Evolutionary conservation across 30 jellyfish, hydroid and myxozoan genomes (phyloP), one percentile per base, ranked within the genome.

Genomic region (Aurelia aurita): DNA sequence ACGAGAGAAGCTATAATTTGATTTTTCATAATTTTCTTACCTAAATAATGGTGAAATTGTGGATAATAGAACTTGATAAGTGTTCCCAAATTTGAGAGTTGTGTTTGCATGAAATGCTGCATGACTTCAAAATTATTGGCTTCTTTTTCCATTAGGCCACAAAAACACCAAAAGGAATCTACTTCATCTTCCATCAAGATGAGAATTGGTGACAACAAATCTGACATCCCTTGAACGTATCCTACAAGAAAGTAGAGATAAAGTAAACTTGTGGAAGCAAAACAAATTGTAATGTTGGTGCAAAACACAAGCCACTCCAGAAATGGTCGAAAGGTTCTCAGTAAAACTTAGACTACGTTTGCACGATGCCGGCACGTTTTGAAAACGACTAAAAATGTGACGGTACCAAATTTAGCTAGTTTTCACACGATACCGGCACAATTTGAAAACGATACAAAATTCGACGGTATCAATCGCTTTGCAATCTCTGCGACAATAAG

Each of bases 221-320:
- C 99, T 9, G 98, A 90, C 99, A 94, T 94, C 34, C 99, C 99
- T 84, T 94, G 99, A 0, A 94, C 99, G 57, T 94, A 94, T 3
- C 99, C 98, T 92, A 61, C 15, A 29, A 70, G 45, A 45, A 69
- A n/a, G 2, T 7, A 34, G 55, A 10, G 25, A 34, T 15, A 22
- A 16, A 21, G 23, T 27, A n/a, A n/a, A n/a, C n/a, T n/a, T n/a
- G n/a, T n/a, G n/a, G n/a, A n/a, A n/a, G n/a, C n/a, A n/a, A 13
- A n/a, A n/a, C n/a, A 49, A 49, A 18, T 49, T 10, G 18, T 10
- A 18, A 49, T 18, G 61, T 10, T 49, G 61, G 61, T 49, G 18
- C 12, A 18, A 49, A 49, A 12, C 12, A 10, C 61, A 49, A 18
- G 61, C 18, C 61, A 18, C 61, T 10, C 18, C 61, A 10, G 61